Base-by-base conservation (phyloP, 2,888 invertebrate species). In the Apodemia hepburni region DNA sequence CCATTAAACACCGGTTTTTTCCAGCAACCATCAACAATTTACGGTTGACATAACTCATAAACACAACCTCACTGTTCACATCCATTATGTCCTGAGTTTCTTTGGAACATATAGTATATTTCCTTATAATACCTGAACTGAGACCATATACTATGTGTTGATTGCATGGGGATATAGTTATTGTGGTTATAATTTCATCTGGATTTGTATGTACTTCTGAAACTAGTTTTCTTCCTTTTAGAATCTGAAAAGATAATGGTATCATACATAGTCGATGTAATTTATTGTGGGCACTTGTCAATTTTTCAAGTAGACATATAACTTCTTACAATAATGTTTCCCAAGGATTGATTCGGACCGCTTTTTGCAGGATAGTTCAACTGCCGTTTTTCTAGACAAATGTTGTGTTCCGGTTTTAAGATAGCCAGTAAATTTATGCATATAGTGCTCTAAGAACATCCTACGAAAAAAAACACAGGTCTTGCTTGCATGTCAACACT, bases 111-210 rank as follows among this genome's bases (percentile, higher is more conserved):
- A 90, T 71, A 0, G 86, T 83, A 69, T 86, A 92, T 68, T 87
- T 81, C 49, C 82, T 83, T 0, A 93, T 85, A 0, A 72, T 71
- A 1, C 92, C 92, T 0, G 87, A 87, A 17, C 84, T 80, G 0
- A 92, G 82, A 0, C 92, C 88, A 72, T 91, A 93, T 11, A 93
- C 72, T 1, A 93, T 76, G 73, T 88, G 86, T 42, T 86, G 87
- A 68, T 92, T 92, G 76, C 92, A 88, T 0, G 92, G 86, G 0
- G 90, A 89, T 66, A 93, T 84, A 61, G 83, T 84, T 2, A 93
- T 78, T 5, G 77, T 76, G 1, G 85, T 88, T 60, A 93, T 89
- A 60, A 80, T 84, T 42, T 89, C 92, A 58, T 88, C 81, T 0
- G 81, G 69, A 63, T 81, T 82, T 22, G 87, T 82, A 3, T 81